phyloP scores from a whole-genome alignment of 2,113 vertebrate genomes.

The Himantopus leucocephalus region DNA sequence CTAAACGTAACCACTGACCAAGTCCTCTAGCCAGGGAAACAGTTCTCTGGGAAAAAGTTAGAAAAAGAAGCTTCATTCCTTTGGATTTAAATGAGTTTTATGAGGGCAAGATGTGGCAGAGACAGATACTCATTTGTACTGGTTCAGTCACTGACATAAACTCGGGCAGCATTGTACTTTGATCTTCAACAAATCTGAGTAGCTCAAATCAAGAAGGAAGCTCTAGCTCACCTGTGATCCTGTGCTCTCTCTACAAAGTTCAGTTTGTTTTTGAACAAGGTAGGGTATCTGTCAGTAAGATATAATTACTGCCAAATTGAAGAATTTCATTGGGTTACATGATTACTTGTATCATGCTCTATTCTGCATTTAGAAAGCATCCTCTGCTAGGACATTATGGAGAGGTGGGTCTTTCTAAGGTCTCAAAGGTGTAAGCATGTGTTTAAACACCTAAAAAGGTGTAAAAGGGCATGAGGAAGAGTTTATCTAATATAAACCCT shows the following conservation, averaged over 20 bases:
- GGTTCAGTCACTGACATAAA: not conserved
- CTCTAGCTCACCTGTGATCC: not conserved
- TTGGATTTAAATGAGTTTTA: not conserved
- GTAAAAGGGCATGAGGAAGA: not conserved
- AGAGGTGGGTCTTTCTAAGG: not conserved
- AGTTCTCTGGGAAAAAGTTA: not conserved
- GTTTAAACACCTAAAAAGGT: not conserved
- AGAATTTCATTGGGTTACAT: not conserved
- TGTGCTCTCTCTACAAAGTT: not conserved
- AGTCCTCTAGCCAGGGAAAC: not conserved
- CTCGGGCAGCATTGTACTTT: not conserved
- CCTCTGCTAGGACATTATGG: not conserved
- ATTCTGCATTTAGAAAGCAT: not conserved
- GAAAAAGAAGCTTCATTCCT: not conserved
- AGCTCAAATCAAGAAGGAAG: not conserved
- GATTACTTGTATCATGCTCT: accelerated
- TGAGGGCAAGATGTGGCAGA: not conserved
- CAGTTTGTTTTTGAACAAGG: not conserved
- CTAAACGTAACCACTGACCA: not conserved
- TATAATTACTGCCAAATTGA: not conserved
- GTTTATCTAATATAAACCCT: not conserved
- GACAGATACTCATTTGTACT: not conserved
- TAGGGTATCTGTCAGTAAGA: not conserved
- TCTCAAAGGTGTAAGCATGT: not conserved
- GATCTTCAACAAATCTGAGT: not conserved